Percentiles rank a stretch among this genome's conserved stretches.
Conservation (phyloP, 2,113 vertebrate genomes). For the Alethe diademata region DNA sequence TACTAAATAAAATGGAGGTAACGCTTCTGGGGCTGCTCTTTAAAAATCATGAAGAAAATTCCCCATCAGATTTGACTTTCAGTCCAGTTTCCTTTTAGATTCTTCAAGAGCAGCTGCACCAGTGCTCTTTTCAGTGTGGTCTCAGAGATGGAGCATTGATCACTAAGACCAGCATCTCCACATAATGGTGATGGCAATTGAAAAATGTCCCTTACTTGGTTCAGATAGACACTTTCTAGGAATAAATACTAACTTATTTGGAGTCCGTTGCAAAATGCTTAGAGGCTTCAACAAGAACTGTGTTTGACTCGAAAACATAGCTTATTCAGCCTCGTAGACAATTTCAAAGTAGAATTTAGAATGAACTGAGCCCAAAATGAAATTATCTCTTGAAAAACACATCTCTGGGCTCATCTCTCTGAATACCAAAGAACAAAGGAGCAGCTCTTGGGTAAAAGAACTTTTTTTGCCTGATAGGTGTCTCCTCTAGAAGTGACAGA, state of each 20-base stretch:
- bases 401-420: background rate
- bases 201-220: background rate
- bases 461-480: background rate
- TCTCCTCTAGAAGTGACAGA: background rate
- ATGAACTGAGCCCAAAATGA: background rate
- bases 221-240: background rate
- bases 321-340: background rate
- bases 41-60: background rate
- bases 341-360: background rate
- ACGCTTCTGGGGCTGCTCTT: conserved; percentile 9
- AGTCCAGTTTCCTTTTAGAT: background rate
- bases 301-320: background rate
- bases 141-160: background rate
- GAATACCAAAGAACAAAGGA: background rate
- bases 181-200: background rate
- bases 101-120: background rate
- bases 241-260: background rate
- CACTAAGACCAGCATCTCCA: background rate
- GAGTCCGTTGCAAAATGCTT: background rate
- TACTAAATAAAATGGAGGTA: conserved; percentile 40
- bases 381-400: background rate
- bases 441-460: background rate
- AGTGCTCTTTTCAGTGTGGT: background rate
- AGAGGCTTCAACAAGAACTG: background rate
- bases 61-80: background rate